Base-by-base conservation (phyloP, 2,888 invertebrate genomes). In the Nycteola revayana region DNA sequence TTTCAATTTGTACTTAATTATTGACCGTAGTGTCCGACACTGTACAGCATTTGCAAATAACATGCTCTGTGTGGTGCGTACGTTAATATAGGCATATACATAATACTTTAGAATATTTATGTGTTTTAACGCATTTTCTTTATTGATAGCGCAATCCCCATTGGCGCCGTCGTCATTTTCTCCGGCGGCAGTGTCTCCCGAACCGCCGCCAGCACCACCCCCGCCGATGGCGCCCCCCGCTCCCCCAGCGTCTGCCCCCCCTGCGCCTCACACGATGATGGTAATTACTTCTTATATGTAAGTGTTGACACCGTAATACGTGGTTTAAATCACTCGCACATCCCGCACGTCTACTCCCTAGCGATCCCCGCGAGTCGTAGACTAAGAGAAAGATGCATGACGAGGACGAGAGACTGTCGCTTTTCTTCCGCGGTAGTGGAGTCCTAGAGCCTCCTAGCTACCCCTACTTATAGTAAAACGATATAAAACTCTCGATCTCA, bases 181-280 rank as follows among this genome's bases (percentile, higher is more conserved):
- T 1, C 86, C 89, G 7, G 88, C 88, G 37, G 89, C 91, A 14
- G 89, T 90, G 46, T 90, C 92, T 30, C 91, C 92, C 4, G 90
- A 91, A 65, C 90, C 91, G 2, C 91, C 91, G 8, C 91, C 92
- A 0, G 88, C 88, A 34, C 91, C 91, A 8, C 89, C 91, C 21
- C 91, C 90, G 20, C 91, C 81, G 1, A 64, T 77, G 67, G 73
- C 66, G 18, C 78, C 74, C 24, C 73, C 81, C 34, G 71, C 70
- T 27, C 75, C 78, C n/a, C 71, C 76, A n/a, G 70, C 73, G 36
- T 73, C 71, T 18, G 77, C 75, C 31, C 79, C 79, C 32, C 77
- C 86, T 42, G 73, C 85, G 60, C 89, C 90, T 47, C 88, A 87
- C 82, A 89, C 89, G 84, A 86, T 87, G 87, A 88, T 89, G 89